Evolutionary conservation across 2,797 vertebrate genomes (phyloP).

Genomic region (Cheirogaleus major): DNA sequence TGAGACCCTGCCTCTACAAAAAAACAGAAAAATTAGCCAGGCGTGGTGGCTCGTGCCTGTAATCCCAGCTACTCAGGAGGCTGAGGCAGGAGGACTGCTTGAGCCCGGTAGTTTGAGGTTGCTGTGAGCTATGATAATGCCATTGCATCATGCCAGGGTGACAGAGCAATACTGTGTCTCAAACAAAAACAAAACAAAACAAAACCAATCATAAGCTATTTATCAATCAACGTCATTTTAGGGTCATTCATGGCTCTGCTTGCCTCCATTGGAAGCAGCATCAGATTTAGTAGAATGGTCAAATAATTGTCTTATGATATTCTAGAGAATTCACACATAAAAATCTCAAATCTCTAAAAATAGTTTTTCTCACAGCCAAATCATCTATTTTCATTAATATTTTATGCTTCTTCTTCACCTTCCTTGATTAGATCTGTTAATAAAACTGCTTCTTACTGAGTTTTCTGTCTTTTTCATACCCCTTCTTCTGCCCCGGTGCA

Average conservation of each 20-base stretch:
- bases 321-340: background rate
- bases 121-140: no score
- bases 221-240: background rate
- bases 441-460: background rate
- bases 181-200: no score
- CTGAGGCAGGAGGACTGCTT: no score
- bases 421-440: background rate
- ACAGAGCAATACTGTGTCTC: no score
- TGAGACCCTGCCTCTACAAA: no score
- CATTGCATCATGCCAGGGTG: no score
- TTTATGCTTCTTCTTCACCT: background rate
- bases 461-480: background rate
- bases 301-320: background rate
- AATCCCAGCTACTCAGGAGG: no score
- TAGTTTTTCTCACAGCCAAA: background rate
- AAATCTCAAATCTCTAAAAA: constrained; percentile 48
- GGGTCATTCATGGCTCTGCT: background rate
- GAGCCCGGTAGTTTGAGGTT: no score
- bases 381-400: background rate
- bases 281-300: background rate
- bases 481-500: background rate
- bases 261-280: background rate
- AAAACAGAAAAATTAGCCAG: no score
- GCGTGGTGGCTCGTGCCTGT: no score
- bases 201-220: background rate